Base-by-base conservation (phyloP, 2,797 vertebrate species). In the Phaenicophaeus curvirostris region DNA sequence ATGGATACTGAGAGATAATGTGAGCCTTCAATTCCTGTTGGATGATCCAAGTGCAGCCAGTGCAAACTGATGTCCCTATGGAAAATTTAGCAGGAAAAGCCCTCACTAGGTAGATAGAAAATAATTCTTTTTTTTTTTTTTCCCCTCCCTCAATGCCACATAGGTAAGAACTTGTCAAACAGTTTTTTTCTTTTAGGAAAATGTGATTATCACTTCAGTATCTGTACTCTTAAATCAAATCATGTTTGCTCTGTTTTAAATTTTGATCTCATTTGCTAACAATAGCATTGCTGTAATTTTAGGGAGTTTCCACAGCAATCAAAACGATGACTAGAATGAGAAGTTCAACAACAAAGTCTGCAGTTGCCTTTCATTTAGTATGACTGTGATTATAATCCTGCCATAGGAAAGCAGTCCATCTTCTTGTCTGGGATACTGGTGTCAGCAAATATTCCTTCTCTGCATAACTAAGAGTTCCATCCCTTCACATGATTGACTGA, bases 271-370 rank as follows among this genome's bases (percentile, higher is more conserved):
- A 91, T 85, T 87, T 71, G 50, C 73, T 68, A 92, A 75, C 68
- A 91, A 86, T 55, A 57, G 85, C 93, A 89, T 44, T 89, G 75
- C 55, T 95, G 39, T 46, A 71, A 94, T 93, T 95, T 88, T 55
- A 84, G 73, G 83, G 69, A 57, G 33, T 39, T 95, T 76, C 62
- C 68, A 69, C 59, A 86, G 83, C 61, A 91, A 86, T 91, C 83
- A 94, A 91, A 95, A 84, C 25, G 57, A 87, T 86, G 57, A 63
- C 73, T 84, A 37, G 33, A 90, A 87, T 28, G 46, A 89, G 37
- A 89, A 90, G 42, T 77, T 93, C 78, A 91, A 68, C 68, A 88
- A 82, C 62, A 94, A 94, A 85, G 78, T 21, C 57, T 89, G 62
- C 9, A 13, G 23, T 89, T 53, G 50, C 31, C 28, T 65, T 93